These are phyloP conservation scores for Neotragus moschatus DNA, from an alignment of 2,113 vertebrate species.

Conservation along the genomic window DNA sequence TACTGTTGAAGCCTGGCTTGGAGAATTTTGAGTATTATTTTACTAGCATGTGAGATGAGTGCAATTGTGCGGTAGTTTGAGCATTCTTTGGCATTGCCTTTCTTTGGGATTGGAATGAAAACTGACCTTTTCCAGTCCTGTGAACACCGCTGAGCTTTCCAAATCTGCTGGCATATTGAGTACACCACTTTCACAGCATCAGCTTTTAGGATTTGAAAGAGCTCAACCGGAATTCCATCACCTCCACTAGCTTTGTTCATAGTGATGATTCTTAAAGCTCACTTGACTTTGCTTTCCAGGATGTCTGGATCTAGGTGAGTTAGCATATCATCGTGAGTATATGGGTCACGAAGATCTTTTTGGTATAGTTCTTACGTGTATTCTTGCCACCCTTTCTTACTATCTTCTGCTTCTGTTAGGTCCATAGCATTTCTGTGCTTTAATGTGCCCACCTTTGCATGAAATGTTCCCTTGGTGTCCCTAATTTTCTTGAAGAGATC, in stretches of 20 bases:
- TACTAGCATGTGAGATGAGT: background rate
- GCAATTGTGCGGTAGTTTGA: background rate
- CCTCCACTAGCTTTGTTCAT: background rate
- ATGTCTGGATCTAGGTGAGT: background rate
- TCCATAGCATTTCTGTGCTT: background rate
- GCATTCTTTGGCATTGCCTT: background rate
- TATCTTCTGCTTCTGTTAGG: background rate
- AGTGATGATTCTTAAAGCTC: background rate
- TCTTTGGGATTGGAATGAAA: background rate
- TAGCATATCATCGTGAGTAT: background rate
- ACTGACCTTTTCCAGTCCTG: background rate
- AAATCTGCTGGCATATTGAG: background rate
- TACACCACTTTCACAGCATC: background rate
- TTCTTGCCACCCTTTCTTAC: background rate
- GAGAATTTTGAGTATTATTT: background rate
- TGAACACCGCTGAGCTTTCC: background rate
- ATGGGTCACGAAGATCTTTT: background rate
- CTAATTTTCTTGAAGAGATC: background rate
- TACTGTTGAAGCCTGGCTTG: background rate
- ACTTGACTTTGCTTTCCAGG: background rate
- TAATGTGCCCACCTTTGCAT: background rate
- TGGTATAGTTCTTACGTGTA: background rate
- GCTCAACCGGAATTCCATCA: background rate
- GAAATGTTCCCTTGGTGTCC: background rate
- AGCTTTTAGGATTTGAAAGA: background rate